Base-by-base conservation (phyloP, 2,113 vertebrate species). In the Actinemys pallida region DNA sequence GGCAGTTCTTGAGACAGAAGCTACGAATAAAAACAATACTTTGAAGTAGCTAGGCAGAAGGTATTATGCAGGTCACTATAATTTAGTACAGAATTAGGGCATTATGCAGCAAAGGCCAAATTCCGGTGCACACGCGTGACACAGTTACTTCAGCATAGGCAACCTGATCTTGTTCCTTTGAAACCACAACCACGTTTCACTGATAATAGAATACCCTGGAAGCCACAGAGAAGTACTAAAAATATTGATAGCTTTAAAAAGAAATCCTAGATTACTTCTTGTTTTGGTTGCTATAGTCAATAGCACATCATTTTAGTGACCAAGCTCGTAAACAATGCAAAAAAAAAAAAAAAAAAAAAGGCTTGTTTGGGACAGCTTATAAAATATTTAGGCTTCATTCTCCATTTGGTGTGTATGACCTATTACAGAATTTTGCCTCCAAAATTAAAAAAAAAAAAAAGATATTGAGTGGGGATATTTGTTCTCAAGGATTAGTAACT, bases 1-100 rank as follows among this genome's bases (percentile, higher is more conserved):
- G 99, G 85, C 99, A 99, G 96, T 98, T 99, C 96, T 99, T 99
- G 94, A 99, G 97, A 94, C 99, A 99, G 97, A 99, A 99, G 93
- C 99, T 99, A 86, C 53, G 94, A 89, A 89, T 10, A 79, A 91
- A 45, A 95, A 90, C 47, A 95, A 59, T 10, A 76, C 3, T 49
- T 81, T 14, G 93, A 88, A 82, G 53, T 50, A 80, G 45, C 39
- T 81, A 56, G 59, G 4, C 59, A 82, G 78, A 76, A 81, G 76
- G 52, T 10, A 76, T 2, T n/a, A 2, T 2, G 49, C 52, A 80
- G 85, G 76, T 59, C 88, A 35, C 39, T 35, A 8, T 9, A 35
- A 90, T 29, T 65, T 5, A 2, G 0, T 35, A 84, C 54, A 89
- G 47, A 24, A 35, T 59, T 22, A 6, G 52, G 81, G 31, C 17